Evolutionary conservation across 2,113 vertebrate species (phyloP).

Genomic region (Leucopternis melanops): DNA sequence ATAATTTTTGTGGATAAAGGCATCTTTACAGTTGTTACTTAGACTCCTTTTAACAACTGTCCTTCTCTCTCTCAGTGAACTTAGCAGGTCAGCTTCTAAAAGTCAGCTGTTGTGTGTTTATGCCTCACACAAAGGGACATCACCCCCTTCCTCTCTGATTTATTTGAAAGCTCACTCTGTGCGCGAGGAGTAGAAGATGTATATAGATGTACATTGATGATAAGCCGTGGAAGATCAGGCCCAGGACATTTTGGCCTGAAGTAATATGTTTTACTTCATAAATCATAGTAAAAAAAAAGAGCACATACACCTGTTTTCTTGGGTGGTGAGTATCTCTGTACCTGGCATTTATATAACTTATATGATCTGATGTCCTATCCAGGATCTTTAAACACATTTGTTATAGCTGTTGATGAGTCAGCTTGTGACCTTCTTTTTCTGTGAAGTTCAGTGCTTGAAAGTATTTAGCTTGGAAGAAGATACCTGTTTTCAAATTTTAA

Average conservation of each 20-base stretch:
- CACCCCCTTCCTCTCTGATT: not conserved
- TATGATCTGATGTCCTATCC: not conserved
- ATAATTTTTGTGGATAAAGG: not conserved
- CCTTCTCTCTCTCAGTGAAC: not conserved
- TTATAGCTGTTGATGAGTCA: not conserved
- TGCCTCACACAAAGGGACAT: not conserved
- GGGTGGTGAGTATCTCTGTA: not conserved
- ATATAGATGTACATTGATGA: not conserved
- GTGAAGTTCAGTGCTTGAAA: constrained; percentile 39
- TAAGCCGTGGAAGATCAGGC: not conserved
- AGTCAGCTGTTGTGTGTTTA: not conserved
- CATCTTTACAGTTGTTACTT: not conserved
- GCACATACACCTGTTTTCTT: constrained; percentile 22
- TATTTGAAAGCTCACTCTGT: not conserved
- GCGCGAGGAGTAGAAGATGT: not conserved
- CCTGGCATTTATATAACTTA: not conserved
- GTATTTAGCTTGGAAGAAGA: constrained; percentile 65
- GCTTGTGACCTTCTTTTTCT: constrained; percentile 36
- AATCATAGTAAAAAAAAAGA: constrained; percentile 14
- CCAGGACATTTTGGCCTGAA: not conserved
- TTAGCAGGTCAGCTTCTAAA: not conserved
- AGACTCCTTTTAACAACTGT: not conserved
- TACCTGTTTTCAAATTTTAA: constrained; percentile 52
- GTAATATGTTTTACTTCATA: constrained; percentile 12
- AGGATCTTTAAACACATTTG: not conserved